phyloP scores from a whole-genome alignment of 2,888 invertebrate species.

The Drosophila neutralis region DNA sequence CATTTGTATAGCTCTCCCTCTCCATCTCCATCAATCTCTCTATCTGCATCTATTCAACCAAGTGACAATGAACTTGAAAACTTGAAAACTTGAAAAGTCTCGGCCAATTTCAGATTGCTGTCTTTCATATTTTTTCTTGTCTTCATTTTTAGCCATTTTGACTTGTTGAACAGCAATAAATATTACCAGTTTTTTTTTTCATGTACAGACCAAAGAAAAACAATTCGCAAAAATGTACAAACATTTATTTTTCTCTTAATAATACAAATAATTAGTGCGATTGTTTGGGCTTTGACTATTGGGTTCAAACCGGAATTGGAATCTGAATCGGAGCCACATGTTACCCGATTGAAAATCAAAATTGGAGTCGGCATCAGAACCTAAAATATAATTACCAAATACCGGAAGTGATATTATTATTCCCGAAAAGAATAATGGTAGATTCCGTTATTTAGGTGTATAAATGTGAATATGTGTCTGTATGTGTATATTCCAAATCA shows the following conservation, averaged over 20 bases:
- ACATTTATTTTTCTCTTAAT: neutral
- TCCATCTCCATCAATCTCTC: neutral
- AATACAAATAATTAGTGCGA: neutral
- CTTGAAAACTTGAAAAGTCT: constrained; percentile 35
- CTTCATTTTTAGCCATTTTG: neutral
- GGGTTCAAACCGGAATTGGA: neutral
- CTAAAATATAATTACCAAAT: neutral
- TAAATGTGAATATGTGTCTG: neutral
- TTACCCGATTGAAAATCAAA: neutral
- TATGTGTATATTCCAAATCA: neutral
- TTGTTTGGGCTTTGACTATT: neutral
- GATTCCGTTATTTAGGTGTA: neutral
- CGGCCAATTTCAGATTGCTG: constrained; percentile 6
- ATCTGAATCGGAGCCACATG: neutral
- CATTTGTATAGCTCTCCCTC: constrained; percentile 2
- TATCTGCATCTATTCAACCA: constrained; percentile 6
- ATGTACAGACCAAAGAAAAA: neutral
- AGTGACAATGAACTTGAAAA: constrained; percentile 78
- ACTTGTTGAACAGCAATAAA: neutral
- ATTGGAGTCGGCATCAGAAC: neutral
- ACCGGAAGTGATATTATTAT: neutral
- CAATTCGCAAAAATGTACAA: neutral
- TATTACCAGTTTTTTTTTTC: constrained; percentile 1
- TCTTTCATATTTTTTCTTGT: constrained; percentile 1
- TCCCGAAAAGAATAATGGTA: neutral